Evolutionary conservation across 2,888 invertebrate genomes (phyloP).

Genomic region (Meganola albula): DNA sequence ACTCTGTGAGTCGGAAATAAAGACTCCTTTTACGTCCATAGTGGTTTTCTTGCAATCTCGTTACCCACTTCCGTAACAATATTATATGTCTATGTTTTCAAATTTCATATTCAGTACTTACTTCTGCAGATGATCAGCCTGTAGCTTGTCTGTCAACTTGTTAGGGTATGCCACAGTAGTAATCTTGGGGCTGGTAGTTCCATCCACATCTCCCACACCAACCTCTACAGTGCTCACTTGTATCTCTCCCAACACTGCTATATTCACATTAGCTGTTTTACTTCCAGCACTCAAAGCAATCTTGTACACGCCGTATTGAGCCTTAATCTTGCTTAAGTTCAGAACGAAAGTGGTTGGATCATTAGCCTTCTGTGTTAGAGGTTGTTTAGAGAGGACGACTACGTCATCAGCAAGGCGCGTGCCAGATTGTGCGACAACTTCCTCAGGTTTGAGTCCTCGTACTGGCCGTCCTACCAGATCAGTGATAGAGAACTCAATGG

Average conservation of each 20-base stretch:
- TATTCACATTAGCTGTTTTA: constrained; percentile 76
- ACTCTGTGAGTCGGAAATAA: too few species aligned
- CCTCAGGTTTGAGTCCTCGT: constrained; percentile 77
- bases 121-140: constrained; percentile 94
- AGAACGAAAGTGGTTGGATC: constrained; percentile 85
- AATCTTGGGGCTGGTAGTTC: constrained; percentile 88
- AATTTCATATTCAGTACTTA: too few species aligned
- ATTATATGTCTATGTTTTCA: too few species aligned
- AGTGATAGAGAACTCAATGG: constrained; percentile 83
- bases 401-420: constrained; percentile 85
- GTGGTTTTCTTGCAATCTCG: too few species aligned
- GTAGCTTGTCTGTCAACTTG: constrained; percentile 82
- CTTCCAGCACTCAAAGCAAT: constrained; percentile 85
- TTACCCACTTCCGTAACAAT: too few species aligned
- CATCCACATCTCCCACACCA: constrained; percentile 93
- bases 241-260: constrained; percentile 87
- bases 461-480: constrained; percentile 86
- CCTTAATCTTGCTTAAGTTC: constrained; percentile 85
- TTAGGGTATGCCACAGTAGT: constrained; percentile 85
- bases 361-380: constrained; percentile 64
- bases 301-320: constrained; percentile 91
- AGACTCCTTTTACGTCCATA: too few species aligned
- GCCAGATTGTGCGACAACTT: constrained; percentile 86
- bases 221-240: constrained; percentile 88
- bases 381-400: constrained; percentile 84